Base-by-base conservation (phyloP, 2,113 vertebrate species). In the Marcusenius ussheri region DNA sequence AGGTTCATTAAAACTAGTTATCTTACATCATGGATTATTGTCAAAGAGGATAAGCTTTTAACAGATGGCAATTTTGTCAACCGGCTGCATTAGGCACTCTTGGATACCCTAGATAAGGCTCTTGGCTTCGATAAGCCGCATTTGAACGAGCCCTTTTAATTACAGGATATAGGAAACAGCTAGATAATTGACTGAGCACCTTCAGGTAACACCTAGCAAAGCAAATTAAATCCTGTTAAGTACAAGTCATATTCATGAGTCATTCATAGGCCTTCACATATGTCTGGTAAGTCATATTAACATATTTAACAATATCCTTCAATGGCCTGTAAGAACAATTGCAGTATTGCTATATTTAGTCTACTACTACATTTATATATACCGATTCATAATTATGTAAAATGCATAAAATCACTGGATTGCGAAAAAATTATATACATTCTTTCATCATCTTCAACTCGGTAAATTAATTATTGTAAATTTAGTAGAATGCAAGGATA, bases 11-110 rank as follows among this genome's bases (percentile, higher is more conserved):
- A 83, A 83, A 89, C 46, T 89, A 31, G 49, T 51, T 83, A 89
- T 89, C 50, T 89, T 62, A 77, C 39, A 89, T 89, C 53, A 80
- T 58, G 80, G 80, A 84, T 85, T 89, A 87, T 87, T 87, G 85
- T 87, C 85, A 87, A 35, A 87, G 85, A 87, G 85, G 27, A 87
- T 53, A 89, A 84, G 51, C 83, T 35, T 89, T 89, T 85, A 89
- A 31, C 50, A 89, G 89, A 89, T 85, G 51, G 80, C 51, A 42
- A 89, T 80, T 89, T 89, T 89, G 80, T 89, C 80, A 89, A 62
- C 80, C 45, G 21, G 51, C 50, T 19, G 53, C 51, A 56, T 89
- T 58, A 89, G 13, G 45, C 15, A 89, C 21, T 56, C 51, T 62
- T 85, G 80, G 77, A 89, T 89, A 62, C 53, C 31, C 46, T 83